Conservation (phyloP, 2,797 vertebrate genomes). For the Poecilia wingei region DNA sequence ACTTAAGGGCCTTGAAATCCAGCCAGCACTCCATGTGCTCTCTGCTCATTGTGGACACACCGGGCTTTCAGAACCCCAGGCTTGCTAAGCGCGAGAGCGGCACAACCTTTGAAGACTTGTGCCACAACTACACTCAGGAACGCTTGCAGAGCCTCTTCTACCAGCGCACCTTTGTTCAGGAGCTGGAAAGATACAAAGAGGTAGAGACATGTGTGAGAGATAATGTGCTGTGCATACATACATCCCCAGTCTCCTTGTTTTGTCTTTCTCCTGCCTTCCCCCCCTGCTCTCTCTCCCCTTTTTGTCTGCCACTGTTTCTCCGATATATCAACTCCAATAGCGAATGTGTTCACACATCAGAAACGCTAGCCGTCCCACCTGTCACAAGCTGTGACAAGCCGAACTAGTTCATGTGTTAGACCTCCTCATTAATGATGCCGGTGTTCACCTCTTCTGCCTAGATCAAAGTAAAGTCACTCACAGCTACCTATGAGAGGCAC, state of each 20-base stretch:
- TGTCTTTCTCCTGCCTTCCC: conserved; percentile 16
- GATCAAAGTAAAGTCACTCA: conserved; percentile 75
- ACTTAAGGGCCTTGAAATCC: conserved; percentile 92
- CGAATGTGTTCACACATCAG: conserved; percentile 59
- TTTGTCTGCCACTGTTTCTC: conserved; percentile 51
- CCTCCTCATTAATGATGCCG: conserved; percentile 74
- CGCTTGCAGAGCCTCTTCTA: conserved; percentile 95
- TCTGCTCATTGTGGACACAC: conserved; percentile 94
- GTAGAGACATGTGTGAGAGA: conserved; percentile 66
- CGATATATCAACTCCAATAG: conserved; percentile 65
- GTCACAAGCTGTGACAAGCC: conserved; percentile 68
- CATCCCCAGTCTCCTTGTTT: conserved; percentile 31
- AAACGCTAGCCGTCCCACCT: conserved; percentile 63
- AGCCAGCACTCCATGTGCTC: conserved; percentile 94
- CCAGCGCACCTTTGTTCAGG: conserved; percentile 89
- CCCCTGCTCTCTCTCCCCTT: conserved; percentile 15
- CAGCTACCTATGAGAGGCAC: conserved; percentile 64
- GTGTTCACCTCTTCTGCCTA: conserved; percentile 65
- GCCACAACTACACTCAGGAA: conserved; percentile 96
- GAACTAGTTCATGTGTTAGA: conserved; percentile 59
- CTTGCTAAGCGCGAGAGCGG: conserved; percentile 84
- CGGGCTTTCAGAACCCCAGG: conserved; percentile 94
- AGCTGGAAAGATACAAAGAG: conserved; percentile 97
- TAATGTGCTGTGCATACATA: conserved; percentile 10
- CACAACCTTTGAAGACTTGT: conserved; percentile 95